phyloP scores from a whole-genome alignment of 2,888 invertebrate genomes.

The Caradrina clavipalpis region DNA sequence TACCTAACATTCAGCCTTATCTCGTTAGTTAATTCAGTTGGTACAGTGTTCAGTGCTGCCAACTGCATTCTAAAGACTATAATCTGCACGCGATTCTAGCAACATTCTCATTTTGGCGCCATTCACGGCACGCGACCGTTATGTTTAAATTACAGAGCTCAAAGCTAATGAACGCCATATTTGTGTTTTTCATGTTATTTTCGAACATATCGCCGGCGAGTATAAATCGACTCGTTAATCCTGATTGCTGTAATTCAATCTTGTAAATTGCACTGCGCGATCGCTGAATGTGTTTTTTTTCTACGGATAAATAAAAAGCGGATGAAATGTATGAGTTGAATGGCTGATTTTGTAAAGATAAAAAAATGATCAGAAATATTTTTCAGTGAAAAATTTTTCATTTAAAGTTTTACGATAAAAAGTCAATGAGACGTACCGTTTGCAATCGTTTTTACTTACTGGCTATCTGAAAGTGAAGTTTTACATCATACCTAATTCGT shows the following conservation, averaged over 20 bases:
- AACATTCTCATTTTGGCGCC: conserved; percentile 67
- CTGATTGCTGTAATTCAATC: conserved; percentile 68
- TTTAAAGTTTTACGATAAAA: conserved; percentile 24
- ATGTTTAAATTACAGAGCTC: conserved; percentile 64
- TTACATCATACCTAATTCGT: neutral
- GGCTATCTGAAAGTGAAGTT: conserved; percentile 1
- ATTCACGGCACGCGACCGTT: conserved; percentile 61
- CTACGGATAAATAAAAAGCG: conserved; percentile 50
- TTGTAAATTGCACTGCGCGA: conserved; percentile 63
- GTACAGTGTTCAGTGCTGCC: conserved; percentile 46
- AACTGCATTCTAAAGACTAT: conserved; percentile 60
- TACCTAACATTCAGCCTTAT: conserved; percentile 50
- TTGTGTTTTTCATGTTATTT: conserved; percentile 58
- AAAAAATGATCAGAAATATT: conserved; percentile 43
- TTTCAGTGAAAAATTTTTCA: conserved; percentile 6
- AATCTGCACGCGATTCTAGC: conserved; percentile 69
- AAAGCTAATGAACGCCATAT: conserved; percentile 67
- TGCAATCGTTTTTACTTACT: conserved; percentile 5
- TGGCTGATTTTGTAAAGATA: conserved; percentile 38
- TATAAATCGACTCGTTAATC: conserved; percentile 66
- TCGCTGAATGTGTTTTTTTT: conserved; percentile 52
- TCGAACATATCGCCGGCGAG: conserved; percentile 44
- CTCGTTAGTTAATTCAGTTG: conserved; percentile 60
- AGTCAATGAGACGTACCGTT: conserved; percentile 10
- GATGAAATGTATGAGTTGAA: conserved; percentile 40